Evolutionary conservation across 2,113 vertebrate genomes (phyloP).

Genomic region (Setophaga petechia): DNA sequence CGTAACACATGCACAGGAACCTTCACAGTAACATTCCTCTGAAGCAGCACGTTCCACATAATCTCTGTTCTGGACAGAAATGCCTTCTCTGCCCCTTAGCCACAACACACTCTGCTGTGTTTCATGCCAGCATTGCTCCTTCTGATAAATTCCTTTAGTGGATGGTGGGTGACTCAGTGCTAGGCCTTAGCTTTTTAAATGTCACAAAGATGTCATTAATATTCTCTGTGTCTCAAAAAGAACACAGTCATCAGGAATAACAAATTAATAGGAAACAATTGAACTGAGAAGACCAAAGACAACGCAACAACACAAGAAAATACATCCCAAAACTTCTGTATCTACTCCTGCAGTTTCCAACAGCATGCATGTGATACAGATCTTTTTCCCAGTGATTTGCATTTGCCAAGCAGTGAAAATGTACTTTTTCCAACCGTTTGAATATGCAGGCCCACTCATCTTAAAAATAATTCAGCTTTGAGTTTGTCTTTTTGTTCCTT

Average conservation of each 20-base stretch:
- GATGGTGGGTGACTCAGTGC: not conserved
- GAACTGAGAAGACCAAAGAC: not conserved
- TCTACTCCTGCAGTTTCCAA: not conserved
- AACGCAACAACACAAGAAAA: not conserved
- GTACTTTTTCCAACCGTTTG: not conserved
- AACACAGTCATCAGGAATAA: not conserved
- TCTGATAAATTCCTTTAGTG: not conserved
- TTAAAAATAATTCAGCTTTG: constrained; percentile 47
- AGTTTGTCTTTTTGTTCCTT: constrained; percentile 29
- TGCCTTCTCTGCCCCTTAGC: not conserved
- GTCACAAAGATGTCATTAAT: not conserved
- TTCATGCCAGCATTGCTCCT: not conserved
- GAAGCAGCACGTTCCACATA: not conserved
- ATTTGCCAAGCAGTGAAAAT: constrained; percentile 9
- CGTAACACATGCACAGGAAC: not conserved
- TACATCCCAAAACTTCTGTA: not conserved
- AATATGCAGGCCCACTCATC: constrained; percentile 34
- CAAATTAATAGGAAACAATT: not conserved
- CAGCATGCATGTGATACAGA: not conserved
- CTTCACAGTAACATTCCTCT: not conserved
- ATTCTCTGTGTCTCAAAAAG: not conserved
- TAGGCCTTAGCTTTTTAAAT: not conserved
- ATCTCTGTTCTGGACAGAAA: not conserved
- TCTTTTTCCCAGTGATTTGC: not conserved
- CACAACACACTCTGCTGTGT: not conserved